Evolutionary conservation across 2,888 invertebrate genomes (phyloP), one percentile per base, ranked within the genome.

Genomic region (Teinopalpus imperialis): DNA sequence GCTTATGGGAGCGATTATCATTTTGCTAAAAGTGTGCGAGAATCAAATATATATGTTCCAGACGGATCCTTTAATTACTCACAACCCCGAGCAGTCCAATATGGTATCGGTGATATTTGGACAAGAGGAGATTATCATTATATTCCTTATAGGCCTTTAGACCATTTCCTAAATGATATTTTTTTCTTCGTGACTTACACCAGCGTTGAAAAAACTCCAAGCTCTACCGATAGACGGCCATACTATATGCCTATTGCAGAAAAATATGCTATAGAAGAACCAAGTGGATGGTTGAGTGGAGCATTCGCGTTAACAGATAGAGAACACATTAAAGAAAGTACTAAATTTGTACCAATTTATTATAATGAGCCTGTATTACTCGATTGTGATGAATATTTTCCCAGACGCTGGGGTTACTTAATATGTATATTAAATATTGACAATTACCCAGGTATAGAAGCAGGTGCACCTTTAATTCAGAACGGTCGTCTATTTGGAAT

Each of bases 391-490:
- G 24, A 36, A 26, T 36, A 6, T 2, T 13, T 36, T 14, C 36
- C 36, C 9, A 36, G 23, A 3, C 10, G n/a, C 4, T 36, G 36
- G 36, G 36, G 36, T 10, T 13, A 36, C 4, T 36, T 24, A 3
- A 36, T 36, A 12, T 36, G 36, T 24, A 24, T 36, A 23, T 5
- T 14, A 3, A 36, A 36, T 9, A 36, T 26, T 8, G 24, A 36
- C 23, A 36, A 24, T 8, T 36, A 36, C 9, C 36, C 36, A 2
- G 23, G 10, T 6, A 36, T 36, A 2, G 12, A 24, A 1, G 13
- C 23, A 3, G 36, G 36, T 2, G 24, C 36, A 24, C 36, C 36
- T 16, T 36, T 36, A 7, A 36, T 36, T 8, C 21, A 36, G 14
- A 16, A 36, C 16, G 9, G 9, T 3, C 4, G 2, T 6, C 0